Evolutionary conservation across 2,888 invertebrate species (phyloP), one percentile per base, ranked within the genome.

Genomic region (Erebia aethiops): DNA sequence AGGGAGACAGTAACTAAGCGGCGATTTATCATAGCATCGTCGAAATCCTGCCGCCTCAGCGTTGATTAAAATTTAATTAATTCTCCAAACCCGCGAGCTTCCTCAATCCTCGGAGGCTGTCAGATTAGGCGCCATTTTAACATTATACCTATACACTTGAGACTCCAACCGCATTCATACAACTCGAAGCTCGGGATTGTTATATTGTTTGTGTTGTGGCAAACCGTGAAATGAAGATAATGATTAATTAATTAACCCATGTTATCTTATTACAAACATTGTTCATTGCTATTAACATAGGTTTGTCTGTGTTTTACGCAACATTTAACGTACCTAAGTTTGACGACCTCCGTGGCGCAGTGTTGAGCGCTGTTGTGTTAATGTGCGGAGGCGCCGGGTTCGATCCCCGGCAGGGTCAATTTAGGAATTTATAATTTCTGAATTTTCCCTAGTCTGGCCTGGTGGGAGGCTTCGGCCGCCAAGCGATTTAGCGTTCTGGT

Each of bases 41-140:
- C 71, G 66, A 51, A 73, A 73, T 62, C 67, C 26, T 65, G 64
- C 62, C 67, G 64, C 62, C 65, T 71, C 67, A 67, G 49, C 68
- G 63, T 73, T 76, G 72, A 76, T 76, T 76, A 71, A 76, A 76
- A 71, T 76, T 76, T 75, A 76, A 76, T 76, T 74, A 74, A 67
- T 70, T 62, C 61, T 56, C 64, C 54, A 56, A 71, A 73, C 71
- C 75, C 74, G 69, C 71, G 60, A 69, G 56, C 70, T 62, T 54
- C 60, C 60, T 63, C 35, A 35, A 35, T 35, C 35, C n/a, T 43
- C 41, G 66, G 69, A 67, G 67, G 35, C 70, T 71, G 71, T 74
- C 71, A 74, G 61, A 69, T 61, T 58, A 63, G 69, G 64, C 65
- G 61, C 56, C 58, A 67, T 63, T 71, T 64, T 21, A 65, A 64